Base-by-base conservation (phyloP, 2,113 vertebrate species). In the Pogona vitticeps region DNA sequence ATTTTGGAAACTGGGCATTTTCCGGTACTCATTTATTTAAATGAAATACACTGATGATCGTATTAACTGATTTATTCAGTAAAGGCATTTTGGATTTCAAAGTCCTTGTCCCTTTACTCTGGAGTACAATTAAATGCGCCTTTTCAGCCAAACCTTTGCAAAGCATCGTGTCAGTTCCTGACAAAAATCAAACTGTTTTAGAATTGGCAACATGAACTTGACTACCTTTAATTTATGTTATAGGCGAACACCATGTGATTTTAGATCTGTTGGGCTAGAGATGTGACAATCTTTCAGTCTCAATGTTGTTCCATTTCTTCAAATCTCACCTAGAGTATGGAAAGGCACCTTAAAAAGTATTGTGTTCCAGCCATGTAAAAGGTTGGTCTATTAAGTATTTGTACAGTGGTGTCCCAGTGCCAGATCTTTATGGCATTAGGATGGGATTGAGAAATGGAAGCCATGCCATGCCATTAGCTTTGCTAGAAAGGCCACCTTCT, bases 1-100 rank as follows among this genome's bases (percentile, higher is more conserved):
- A 18, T 36, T 71, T 17, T n/a, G 68, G n/a, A 36, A 33, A 71
- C 15, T 33, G 31, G 15, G 31, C 14, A 36, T 17, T 6, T 52
- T 10, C 46, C 5, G 10, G 5, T 6, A 52, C 46, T 15, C 14
- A n/a, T 36, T n/a, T 71, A 5, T n/a, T 17, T 17, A 71, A 88
- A 80, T 86, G 91, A 95, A 92, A 67, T 84, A 84, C 72, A 75
- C 36, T 6, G n/a, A 63, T 33, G 9, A 82, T 84, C 87, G n/a
- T 81, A 80, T 90, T 91, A 93, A 70, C 85, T 82, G 36, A 40
- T 73, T 73, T 36, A 1, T 38, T 73, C 20, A 73, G 36, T 38
- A 3, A 73, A 52, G 46, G 46, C 46, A 52, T 52, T 52, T n/a
- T 52, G 46, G 46, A 52, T 40, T 73, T 77, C 36, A 72, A 86